Conservation (phyloP, 2,888 invertebrate genomes). For the Trachelus tabidus region DNA sequence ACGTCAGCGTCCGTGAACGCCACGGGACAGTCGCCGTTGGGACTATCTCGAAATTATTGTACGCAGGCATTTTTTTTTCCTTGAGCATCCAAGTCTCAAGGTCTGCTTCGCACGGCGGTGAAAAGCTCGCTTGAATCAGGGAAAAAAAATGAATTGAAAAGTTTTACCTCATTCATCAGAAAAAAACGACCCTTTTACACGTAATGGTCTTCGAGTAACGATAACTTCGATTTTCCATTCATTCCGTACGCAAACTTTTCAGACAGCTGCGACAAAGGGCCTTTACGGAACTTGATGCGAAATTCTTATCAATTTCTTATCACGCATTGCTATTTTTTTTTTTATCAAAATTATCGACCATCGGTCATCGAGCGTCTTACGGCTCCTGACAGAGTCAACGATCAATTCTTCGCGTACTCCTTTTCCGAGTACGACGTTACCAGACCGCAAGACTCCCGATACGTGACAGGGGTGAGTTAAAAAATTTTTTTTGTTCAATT, state of each 20-base stretch:
- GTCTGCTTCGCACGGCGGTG: too few relatives aligned
- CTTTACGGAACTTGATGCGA: background rate
- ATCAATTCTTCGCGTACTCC: background rate
- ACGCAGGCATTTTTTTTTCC: too few relatives aligned
- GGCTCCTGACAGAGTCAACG: background rate
- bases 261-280: background rate
- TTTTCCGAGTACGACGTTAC: background rate
- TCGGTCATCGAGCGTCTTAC: background rate
- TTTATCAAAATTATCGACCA: background rate
- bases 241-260: background rate
- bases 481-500: too few relatives aligned
- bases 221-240: background rate
- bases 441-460: background rate
- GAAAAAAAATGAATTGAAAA: background rate
- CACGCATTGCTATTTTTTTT: background rate
- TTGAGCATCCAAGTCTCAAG: too few relatives aligned
- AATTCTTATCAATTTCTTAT: background rate
- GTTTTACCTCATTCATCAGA: background rate
- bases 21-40: too few relatives aligned
- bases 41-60: too few relatives aligned
- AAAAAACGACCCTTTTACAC: background rate
- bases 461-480: background rate
- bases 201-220: background rate
- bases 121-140: background rate
- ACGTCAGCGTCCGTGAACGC: background rate